A percentile compares a stretch with the other conserved stretches of the same genome.
phyloP scores from a whole-genome alignment of 2,888 invertebrate genomes.

The Muschampia plurimacula region DNA sequence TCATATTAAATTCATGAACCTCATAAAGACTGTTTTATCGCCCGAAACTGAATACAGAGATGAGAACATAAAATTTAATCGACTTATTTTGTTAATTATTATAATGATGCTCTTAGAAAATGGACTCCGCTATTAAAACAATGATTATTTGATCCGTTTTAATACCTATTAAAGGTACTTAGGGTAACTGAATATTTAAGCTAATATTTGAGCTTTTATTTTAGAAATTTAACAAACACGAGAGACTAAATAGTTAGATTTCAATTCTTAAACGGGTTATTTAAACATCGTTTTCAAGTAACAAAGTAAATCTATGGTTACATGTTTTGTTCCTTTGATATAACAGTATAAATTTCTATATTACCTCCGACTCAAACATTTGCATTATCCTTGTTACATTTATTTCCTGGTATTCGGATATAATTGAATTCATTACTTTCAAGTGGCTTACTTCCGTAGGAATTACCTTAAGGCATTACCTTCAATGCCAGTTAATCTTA shows the following conservation, averaged over 20 bases:
- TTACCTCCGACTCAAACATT: background rate
- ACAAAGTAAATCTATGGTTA: too few relatives aligned
- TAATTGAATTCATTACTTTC: constrained; percentile 37
- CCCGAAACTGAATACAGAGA: constrained; percentile 25
- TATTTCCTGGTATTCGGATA: constrained; percentile 29
- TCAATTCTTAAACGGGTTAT: background rate
- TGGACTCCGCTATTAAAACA: background rate
- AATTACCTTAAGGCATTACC: constrained; percentile 21
- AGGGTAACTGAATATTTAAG: background rate
- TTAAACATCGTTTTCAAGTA: too few relatives aligned
- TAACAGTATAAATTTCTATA: background rate
- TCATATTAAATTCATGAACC: constrained; percentile 32
- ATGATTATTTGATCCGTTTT: constrained; percentile 1
- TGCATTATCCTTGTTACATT: constrained; percentile 29
- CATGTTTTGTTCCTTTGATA: too few relatives aligned
- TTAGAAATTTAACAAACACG: background rate
- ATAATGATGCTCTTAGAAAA: constrained; percentile 31
- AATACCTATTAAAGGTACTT: background rate
- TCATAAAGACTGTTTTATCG: constrained; percentile 32
- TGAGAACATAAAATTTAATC: constrained; percentile 29
- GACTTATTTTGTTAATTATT: constrained; percentile 22
- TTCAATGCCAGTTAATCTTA: constrained; percentile 28
- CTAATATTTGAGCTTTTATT: background rate
- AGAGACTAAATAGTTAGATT: background rate
- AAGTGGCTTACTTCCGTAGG: constrained; percentile 35